Conservation (phyloP, 1,140 invertebrate genomes). For the Choristoneura fumiferana region DNA sequence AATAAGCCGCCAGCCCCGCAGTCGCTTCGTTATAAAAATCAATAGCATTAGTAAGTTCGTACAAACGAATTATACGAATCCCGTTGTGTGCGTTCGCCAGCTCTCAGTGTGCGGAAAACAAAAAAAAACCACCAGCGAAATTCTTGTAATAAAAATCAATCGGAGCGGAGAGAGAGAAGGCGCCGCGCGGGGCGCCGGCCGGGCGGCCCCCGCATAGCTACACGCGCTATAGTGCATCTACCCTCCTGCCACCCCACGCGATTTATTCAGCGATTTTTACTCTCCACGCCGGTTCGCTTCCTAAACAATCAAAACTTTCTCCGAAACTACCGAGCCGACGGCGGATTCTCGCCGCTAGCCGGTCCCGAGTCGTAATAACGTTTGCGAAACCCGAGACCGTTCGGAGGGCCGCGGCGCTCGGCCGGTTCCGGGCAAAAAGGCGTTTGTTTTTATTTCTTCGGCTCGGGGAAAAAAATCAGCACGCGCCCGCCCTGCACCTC, state of each 20-base stretch:
- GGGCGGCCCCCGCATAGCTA: conserved; percentile 54
- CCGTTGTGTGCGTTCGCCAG: conserved; percentile 60
- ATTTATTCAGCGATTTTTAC: conserved; percentile 23
- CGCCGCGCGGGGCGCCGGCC: conserved; percentile 66
- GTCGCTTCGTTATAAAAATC: conserved; percentile 72
- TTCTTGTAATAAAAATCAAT: conserved; percentile 80
- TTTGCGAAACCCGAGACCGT: conserved; percentile 1
- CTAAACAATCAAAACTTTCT: conserved; percentile 23
- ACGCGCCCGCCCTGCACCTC: conserved; percentile 74
- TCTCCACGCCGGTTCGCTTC: conserved; percentile 5
- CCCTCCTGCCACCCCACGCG: conserved; percentile 32
- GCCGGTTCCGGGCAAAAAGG: conserved; percentile 62
- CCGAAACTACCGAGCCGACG: not conserved
- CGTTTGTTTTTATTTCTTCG: conserved; percentile 75
- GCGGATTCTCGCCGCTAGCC: not conserved
- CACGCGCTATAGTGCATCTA: conserved; percentile 52
- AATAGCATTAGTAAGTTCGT: conserved; percentile 73
- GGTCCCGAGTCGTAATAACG: no score
- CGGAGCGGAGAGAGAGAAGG: conserved; percentile 72
- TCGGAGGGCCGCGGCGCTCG: conserved; percentile 31
- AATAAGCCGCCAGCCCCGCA: conserved; percentile 2
- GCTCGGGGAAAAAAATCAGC: conserved; percentile 70
- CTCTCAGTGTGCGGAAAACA: conserved; percentile 69
- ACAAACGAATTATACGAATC: conserved; percentile 75
- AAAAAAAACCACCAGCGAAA: conserved; percentile 73